Evolutionary conservation across 2,113 vertebrate species (phyloP).

Genomic region (Petroica traversi): DNA sequence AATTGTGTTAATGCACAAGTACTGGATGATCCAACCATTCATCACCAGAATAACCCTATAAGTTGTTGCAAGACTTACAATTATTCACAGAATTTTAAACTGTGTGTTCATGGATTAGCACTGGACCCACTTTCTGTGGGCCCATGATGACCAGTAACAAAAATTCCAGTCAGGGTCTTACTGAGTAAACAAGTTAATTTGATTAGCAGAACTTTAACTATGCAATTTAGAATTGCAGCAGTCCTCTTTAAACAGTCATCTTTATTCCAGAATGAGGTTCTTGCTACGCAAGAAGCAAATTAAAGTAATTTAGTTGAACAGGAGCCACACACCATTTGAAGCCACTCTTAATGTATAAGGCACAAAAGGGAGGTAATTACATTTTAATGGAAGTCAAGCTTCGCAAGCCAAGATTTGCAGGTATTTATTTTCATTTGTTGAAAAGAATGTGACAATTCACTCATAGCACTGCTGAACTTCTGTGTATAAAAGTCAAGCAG

Average conservation of each 20-base stretch:
- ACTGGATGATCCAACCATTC: not conserved
- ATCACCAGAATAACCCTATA: not conserved
- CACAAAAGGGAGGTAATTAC: slow-evolving; percentile 40
- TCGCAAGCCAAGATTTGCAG: not conserved
- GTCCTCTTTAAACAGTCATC: not conserved
- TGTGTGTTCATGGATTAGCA: not conserved
- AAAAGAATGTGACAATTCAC: not conserved
- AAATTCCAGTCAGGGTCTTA: not conserved
- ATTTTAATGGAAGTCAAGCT: slow-evolving; percentile 20
- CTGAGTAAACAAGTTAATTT: not conserved
- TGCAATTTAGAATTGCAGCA: not conserved
- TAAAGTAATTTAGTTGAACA: slow-evolving; percentile 18
- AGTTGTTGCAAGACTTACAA: not conserved
- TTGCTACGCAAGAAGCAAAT: not conserved
- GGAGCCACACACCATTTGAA: not conserved
- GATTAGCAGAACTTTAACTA: not conserved
- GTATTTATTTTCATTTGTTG: slow-evolving; percentile 11
- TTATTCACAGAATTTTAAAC: not conserved
- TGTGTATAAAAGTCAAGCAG: not conserved
- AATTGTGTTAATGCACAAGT: not conserved
- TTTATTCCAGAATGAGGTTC: not conserved
- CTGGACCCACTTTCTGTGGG: not conserved
- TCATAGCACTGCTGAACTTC: not conserved
- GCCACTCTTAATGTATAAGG: not conserved
- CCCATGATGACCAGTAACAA: not conserved